Evolutionary conservation across 2,113 vertebrate genomes (phyloP), one percentile per base, ranked within the genome.

Genomic region (Apteryx owenii): DNA sequence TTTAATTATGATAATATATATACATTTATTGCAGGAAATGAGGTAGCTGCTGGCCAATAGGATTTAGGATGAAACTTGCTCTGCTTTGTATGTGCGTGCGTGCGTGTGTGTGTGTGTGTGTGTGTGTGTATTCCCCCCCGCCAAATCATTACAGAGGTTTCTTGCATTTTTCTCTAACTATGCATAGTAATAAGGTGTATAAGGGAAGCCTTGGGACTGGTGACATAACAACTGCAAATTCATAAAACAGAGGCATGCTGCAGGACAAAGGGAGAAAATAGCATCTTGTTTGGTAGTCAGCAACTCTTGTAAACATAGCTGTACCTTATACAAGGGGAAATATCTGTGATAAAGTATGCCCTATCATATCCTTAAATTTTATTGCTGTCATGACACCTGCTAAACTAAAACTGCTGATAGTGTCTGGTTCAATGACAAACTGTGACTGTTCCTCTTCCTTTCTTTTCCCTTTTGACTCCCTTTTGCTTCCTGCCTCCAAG

Each of bases 281-380:
- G 19, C 31, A 26, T 22, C 1, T 70, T 86, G 53, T 65, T 82
- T 84, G 16, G 3, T 14, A 66, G 62, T 80, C 53, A 70, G 15
- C 51, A 44, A 72, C 82, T 95, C 48, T 85, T 90, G 71, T 92
- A 60, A 33, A 72, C 16, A 26, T 61, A 33, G 4, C 26, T 33
- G 31, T 77, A 61, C 21, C 9, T 90, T 88, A 56, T 73, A 53
- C 20, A 65, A 72, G 44, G 53, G 40, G 88, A 94, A 80, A 80
- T 88, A 76, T 29, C 38, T 51, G 31, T 61, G 53, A 80, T 72
- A 80, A 85, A 80, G 82, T 79, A 79, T 33, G 56, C 4, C 5
- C 17, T 65, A 44, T 73, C 88, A 88, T 54, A 77, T 56, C 10
- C 17, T 95, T 93, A 69, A 66, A 90, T 95, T 91, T 92, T 93